phyloP scores from a whole-genome alignment of 2,113 vertebrate genomes.

The Phalacrocorax carbo region DNA sequence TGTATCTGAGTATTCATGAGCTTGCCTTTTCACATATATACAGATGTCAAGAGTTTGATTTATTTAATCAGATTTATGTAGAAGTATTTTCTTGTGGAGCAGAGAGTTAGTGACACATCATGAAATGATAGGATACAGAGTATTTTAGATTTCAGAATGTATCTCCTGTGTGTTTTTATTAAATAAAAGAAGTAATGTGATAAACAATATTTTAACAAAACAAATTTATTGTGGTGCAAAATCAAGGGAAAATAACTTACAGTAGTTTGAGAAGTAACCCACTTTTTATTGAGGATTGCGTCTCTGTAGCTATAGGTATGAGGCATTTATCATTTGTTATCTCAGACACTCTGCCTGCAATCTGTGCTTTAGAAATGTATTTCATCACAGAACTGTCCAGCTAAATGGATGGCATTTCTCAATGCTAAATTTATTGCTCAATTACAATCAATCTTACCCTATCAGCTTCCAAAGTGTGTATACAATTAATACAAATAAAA shows the following conservation, averaged over 20 bases:
- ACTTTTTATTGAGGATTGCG: constrained; percentile 1
- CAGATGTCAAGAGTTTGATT: not conserved
- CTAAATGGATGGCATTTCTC: constrained; percentile 67
- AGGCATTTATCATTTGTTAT: constrained; percentile 66
- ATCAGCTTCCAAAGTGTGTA: constrained; percentile 57
- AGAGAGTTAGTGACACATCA: not conserved
- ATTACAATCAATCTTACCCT: constrained; percentile 68
- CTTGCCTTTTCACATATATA: not conserved
- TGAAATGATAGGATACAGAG: not conserved
- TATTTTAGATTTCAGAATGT: not conserved
- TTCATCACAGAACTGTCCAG: constrained; percentile 60
- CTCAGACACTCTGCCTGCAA: constrained; percentile 16
- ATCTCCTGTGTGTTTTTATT: not conserved
- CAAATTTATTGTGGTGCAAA: not conserved
- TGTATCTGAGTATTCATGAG: not conserved
- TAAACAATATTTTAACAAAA: constrained; percentile 22
- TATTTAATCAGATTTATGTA: not conserved
- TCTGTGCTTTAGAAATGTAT: constrained; percentile 57
- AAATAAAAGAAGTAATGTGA: not conserved
- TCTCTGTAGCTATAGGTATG: constrained; percentile 18
- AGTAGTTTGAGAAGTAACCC: not conserved
- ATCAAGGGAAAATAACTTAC: constrained; percentile 16
- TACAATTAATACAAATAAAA: constrained; percentile 75
- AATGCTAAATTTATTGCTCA: constrained; percentile 69
- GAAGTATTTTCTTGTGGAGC: not conserved